Evolutionary conservation across 2,797 vertebrate species (phyloP).

Genomic region (Arrhamphus sclerolepis): DNA sequence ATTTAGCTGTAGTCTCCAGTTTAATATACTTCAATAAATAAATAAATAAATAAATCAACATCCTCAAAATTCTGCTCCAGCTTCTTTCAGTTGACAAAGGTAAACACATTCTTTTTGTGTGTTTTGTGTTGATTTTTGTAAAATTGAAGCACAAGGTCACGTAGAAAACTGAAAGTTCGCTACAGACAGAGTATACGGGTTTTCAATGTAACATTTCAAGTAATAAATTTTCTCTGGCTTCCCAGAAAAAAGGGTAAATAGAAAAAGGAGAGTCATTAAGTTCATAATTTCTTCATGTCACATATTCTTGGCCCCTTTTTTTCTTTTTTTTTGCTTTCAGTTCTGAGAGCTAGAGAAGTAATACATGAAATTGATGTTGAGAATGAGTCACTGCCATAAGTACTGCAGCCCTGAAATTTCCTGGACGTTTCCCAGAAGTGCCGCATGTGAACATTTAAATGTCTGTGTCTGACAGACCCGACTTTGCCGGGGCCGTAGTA

Average conservation of each 20-base stretch:
- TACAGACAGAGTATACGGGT: constrained; percentile 24
- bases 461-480: too few species aligned
- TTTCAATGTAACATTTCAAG: constrained; percentile 42
- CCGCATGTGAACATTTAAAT: too few species aligned
- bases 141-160: constrained; percentile 31
- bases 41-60: too few species aligned
- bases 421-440: neutral
- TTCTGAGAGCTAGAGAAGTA: too few species aligned
- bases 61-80: neutral
- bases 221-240: constrained; percentile 43
- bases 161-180: constrained; percentile 42
- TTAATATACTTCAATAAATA: neutral
- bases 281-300: constrained; percentile 8
- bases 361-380: too few species aligned
- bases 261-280: constrained; percentile 25
- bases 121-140: constrained; percentile 4
- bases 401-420: neutral
- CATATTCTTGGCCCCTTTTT: neutral
- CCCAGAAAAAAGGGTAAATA: constrained; percentile 24
- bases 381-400: too few species aligned
- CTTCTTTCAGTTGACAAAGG: constrained; percentile 15
- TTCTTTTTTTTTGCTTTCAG: neutral
- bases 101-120: constrained; percentile 6
- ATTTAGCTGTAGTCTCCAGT: neutral
- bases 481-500: neutral